Evolutionary conservation across 2,888 invertebrate species (phyloP).

Genomic region (Boloria selene): DNA sequence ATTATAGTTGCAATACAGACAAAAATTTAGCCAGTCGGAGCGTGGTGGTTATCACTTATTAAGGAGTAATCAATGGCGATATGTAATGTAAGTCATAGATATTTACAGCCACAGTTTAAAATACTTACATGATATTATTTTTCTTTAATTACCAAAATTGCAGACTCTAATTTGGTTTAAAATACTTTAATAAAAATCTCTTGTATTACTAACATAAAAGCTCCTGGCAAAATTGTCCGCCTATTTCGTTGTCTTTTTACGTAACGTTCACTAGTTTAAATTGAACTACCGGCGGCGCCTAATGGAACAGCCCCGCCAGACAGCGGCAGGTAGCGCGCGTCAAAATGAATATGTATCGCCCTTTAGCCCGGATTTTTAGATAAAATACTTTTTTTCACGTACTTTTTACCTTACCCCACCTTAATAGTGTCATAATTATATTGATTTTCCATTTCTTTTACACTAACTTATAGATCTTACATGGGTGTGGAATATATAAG

Average conservation of each 20-base stretch:
- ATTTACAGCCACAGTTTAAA: no score
- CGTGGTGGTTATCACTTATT: no score
- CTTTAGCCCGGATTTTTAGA: slow-evolving; percentile 33
- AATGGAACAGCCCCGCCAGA: slow-evolving; percentile 33
- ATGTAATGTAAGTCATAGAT: no score
- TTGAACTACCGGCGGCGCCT: slow-evolving; percentile 31
- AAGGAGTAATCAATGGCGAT: no score
- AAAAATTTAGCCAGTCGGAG: no score
- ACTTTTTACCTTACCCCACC: slow-evolving; percentile 5
- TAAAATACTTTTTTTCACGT: slow-evolving; percentile 17
- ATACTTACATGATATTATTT: background rate
- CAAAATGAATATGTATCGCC: slow-evolving; percentile 35
- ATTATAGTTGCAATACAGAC: no score
- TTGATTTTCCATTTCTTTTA: background rate
- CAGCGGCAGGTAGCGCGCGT: slow-evolving; percentile 29
- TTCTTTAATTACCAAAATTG: slow-evolving; percentile 7
- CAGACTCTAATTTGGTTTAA: background rate
- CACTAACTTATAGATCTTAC: no score
- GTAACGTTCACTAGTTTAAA: slow-evolving; percentile 31
- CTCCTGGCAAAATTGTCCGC: slow-evolving; percentile 21
- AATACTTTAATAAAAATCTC: slow-evolving; percentile 15
- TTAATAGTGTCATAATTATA: slow-evolving; percentile 11
- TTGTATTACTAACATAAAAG: slow-evolving; percentile 25
- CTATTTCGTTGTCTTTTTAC: slow-evolving; percentile 28
- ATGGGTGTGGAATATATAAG: no score